Percentiles rank a stretch among this genome's conserved stretches.
Conservation (phyloP, 2,113 vertebrate genomes). For the Catharus minimus region DNA sequence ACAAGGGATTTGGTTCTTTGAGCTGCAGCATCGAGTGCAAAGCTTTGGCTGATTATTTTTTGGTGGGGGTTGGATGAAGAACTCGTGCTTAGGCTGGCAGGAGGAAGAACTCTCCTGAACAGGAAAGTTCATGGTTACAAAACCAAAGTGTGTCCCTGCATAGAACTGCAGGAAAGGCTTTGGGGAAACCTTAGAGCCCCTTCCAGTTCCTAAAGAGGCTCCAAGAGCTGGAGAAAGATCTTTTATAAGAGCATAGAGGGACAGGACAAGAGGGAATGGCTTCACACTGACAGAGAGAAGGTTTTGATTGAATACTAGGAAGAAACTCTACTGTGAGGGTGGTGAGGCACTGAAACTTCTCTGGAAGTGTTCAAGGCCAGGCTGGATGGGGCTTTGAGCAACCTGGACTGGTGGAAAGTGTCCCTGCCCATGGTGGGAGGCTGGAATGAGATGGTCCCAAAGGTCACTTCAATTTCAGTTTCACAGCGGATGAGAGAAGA, state of each 20-base stretch:
- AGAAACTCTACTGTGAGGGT: neutral
- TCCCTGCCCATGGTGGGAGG: neutral
- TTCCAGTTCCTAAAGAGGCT: neutral
- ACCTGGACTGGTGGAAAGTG: neutral
- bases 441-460: rapidly evolving
- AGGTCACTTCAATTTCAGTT: neutral
- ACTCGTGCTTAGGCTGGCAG: neutral
- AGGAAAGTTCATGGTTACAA: neutral
- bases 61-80: neutral
- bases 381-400: neutral
- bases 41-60: neutral
- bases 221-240: neutral
- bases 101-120: neutral
- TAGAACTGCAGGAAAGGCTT: neutral
- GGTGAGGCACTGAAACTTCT: neutral
- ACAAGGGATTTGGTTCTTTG: neutral
- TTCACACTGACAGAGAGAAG: neutral
- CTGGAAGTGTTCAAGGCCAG: neutral
- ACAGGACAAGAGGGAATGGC: too few species aligned
- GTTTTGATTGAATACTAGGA: neutral
- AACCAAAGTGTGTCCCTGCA: neutral
- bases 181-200: neutral
- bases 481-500: neutral
- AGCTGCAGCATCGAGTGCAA: neutral
- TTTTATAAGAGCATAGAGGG: neutral